Conservation (phyloP, 2,113 vertebrate genomes). For the Ranitomeya imitator region DNA sequence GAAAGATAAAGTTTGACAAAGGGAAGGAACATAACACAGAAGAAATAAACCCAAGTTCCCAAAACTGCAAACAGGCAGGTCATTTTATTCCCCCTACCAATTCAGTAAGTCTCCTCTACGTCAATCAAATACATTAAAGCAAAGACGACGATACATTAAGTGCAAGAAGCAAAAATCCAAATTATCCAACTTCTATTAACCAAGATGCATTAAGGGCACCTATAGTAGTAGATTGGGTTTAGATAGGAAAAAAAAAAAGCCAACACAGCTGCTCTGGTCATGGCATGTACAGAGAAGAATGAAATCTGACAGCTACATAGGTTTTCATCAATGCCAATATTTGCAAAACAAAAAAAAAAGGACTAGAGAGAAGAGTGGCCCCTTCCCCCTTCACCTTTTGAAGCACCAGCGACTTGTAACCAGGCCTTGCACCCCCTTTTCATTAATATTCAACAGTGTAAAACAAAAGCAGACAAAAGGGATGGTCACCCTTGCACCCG, state of each 20-base stretch:
- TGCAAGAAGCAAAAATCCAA: not conserved
- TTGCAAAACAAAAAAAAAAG: conserved; percentile 63
- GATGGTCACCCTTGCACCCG: conserved; percentile 59
- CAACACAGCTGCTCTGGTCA: conserved; percentile 35
- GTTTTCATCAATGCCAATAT: conserved; percentile 70
- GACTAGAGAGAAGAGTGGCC: conserved; percentile 46
- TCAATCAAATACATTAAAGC: not conserved
- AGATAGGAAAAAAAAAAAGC: not conserved
- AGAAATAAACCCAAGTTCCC: conserved; percentile 10
- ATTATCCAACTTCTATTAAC: not conserved
- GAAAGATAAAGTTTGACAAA: conserved; percentile 54
- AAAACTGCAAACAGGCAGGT: not conserved
- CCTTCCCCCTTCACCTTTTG: conserved; percentile 59
- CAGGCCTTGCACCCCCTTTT: conserved; percentile 65
- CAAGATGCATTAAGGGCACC: not conserved
- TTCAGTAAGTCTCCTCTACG: not conserved
- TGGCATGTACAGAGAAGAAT: conserved; percentile 73
- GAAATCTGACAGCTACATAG: conserved; percentile 65
- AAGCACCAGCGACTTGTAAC: conserved; percentile 64
- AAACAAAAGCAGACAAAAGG: conserved; percentile 69
- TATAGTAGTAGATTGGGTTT: not conserved
- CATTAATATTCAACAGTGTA: conserved; percentile 72
- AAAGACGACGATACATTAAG: not conserved
- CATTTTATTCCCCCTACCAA: not conserved
- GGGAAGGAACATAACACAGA: not conserved